Conservation (phyloP, 2,888 invertebrate species). For the Melieria crassipennis region DNA sequence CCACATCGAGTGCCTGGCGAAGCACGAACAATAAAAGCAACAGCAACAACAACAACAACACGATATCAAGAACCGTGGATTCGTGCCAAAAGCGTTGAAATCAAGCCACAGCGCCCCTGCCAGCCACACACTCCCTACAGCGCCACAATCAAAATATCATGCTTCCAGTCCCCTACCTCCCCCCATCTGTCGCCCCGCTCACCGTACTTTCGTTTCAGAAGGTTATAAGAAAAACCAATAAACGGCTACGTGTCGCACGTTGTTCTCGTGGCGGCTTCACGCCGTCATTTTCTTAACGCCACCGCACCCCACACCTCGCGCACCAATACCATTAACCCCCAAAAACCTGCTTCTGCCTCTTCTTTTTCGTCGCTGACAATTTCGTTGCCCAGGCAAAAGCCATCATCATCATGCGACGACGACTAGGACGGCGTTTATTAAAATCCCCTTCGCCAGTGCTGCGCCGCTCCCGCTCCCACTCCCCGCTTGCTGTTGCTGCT, state of each 20-base stretch:
- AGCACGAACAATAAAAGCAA: constrained; percentile 10
- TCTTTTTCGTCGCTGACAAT: background rate
- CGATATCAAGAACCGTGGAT: background rate
- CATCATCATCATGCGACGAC: background rate
- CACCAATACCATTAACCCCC: too few species aligned
- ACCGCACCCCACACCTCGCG: background rate
- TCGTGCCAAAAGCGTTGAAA: too few species aligned
- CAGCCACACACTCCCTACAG: too few species aligned
- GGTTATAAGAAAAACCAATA: constrained; percentile 26
- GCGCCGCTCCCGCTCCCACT: background rate
- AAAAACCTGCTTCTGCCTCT: background rate
- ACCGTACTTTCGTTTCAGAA: constrained; percentile 10
- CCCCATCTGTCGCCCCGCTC: constrained; percentile 2
- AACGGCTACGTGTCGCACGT: constrained; percentile 16
- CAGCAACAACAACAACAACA: background rate
- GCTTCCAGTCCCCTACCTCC: background rate
- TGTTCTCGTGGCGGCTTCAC: background rate
- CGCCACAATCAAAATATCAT: too few species aligned
- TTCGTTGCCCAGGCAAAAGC: background rate
- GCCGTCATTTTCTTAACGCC: constrained; percentile 9
- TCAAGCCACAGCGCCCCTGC: too few species aligned
- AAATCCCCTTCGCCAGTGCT: constrained; percentile 43
- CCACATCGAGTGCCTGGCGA: background rate
- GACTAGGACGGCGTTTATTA: constrained; percentile 44
- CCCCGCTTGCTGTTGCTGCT: background rate